Conservation (phyloP, 1,140 invertebrate species). For the Saccostrea glomerata region DNA sequence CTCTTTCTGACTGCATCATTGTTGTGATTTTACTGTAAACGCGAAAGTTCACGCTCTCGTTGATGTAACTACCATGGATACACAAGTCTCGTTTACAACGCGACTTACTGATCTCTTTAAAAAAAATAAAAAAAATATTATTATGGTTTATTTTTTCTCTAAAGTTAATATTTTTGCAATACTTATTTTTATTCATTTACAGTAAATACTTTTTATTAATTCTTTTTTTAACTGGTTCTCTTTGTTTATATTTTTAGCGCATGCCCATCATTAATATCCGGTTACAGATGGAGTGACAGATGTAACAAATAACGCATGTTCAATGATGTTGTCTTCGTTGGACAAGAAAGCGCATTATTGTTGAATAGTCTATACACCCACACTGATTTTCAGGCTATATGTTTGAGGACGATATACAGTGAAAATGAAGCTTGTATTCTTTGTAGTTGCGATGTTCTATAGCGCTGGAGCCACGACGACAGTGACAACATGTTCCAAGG, state of each 20-base stretch:
- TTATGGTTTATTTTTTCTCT: not conserved
- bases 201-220: not conserved
- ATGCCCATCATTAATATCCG: not conserved
- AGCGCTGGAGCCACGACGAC: not conserved
- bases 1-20: slow-evolving; percentile 62
- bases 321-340: not conserved
- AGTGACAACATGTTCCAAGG: slow-evolving; percentile 8
- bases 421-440: not conserved
- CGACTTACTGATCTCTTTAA: not conserved
- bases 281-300: not conserved
- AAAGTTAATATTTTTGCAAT: too few relatives aligned
- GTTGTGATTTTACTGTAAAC: not conserved
- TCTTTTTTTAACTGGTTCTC: not conserved
- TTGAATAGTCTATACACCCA: not conserved
- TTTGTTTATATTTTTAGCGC: not conserved
- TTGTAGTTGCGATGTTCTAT: not conserved
- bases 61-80: slow-evolving; percentile 44
- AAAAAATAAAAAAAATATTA: too few relatives aligned
- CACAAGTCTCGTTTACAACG: slow-evolving; percentile 11
- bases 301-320: not conserved
- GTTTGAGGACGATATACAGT: not conserved
- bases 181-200: too few relatives aligned
- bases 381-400: not conserved
- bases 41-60: slow-evolving; percentile 34
- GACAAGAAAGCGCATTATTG: not conserved